Conservation (phyloP, 2,113 vertebrate species). For the Probosciger aterrimus region DNA sequence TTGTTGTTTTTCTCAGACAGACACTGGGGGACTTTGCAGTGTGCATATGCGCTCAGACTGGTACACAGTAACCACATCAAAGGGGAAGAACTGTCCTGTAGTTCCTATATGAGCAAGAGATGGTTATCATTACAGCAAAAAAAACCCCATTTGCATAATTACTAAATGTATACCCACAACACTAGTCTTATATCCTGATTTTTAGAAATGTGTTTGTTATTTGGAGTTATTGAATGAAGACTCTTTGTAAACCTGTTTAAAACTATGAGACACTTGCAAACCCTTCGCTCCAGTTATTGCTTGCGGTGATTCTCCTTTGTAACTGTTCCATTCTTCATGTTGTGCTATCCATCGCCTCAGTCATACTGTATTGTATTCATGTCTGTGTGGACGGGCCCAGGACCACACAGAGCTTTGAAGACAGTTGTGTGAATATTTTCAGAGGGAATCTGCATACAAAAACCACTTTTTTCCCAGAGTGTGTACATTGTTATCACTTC, state of each 20-base stretch:
- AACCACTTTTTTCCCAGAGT: not conserved
- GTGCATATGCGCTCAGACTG: too few relatives aligned
- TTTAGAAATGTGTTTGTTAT: not conserved
- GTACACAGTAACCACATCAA: not conserved
- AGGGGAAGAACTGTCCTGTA: not conserved
- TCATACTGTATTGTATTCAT: not conserved
- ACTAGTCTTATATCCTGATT: not conserved
- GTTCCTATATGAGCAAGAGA: not conserved
- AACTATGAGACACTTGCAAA: not conserved
- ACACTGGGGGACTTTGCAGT: not conserved
- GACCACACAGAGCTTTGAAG: not conserved
- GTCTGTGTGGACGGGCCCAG: not conserved
- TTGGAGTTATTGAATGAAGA: not conserved
- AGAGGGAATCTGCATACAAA: not conserved
- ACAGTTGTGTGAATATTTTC: not conserved
- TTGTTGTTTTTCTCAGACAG: not conserved
- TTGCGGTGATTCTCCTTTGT: not conserved
- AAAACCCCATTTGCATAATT: fast-evolving
- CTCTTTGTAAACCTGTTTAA: not conserved
- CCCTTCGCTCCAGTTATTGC: not conserved
- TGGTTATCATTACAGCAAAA: not conserved
- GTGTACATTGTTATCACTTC: not conserved
- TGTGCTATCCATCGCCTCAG: not conserved
- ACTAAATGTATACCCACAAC: not conserved
- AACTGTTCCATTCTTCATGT: not conserved